A percentile compares a stretch with the other conserved stretches of the same genome.
phyloP scores from a whole-genome alignment of 2,113 vertebrate genomes.

The Cephalopholis sonnerati region DNA sequence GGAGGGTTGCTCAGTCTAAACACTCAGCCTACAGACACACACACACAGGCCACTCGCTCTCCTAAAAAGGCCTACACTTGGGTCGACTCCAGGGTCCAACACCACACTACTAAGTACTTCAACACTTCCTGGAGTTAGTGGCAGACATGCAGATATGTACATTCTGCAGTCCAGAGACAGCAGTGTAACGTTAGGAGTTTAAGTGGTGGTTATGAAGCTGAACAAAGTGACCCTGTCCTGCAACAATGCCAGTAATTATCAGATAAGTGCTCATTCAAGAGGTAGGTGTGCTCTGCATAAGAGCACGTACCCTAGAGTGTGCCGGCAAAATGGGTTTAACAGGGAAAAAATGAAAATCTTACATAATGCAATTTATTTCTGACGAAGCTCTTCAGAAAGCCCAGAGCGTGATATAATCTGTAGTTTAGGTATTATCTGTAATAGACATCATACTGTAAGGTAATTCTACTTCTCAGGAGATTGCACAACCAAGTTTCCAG shows the following conservation, averaged over 20 bases:
- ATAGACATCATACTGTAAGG: slow-evolving; percentile 1
- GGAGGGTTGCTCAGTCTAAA: slow-evolving; percentile 70
- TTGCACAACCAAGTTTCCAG: slow-evolving; percentile 30
- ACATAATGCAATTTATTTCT: slow-evolving; percentile 20
- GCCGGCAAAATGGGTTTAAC: slow-evolving; percentile 5
- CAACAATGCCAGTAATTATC: slow-evolving; percentile 3
- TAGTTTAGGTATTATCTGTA: slow-evolving; percentile 7
- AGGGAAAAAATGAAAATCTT: slow-evolving; percentile 15
- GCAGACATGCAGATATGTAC: slow-evolving; percentile 30
- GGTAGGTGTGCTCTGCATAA: neutral
- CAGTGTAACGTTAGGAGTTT: neutral
- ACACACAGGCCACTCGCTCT: slow-evolving; percentile 41
- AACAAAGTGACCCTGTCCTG: slow-evolving; percentile 56
- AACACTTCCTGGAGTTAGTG: slow-evolving; percentile 57
- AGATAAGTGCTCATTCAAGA: slow-evolving; percentile 5
- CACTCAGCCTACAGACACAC: slow-evolving; percentile 54
- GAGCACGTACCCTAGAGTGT: neutral
- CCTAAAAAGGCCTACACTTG: slow-evolving; percentile 79
- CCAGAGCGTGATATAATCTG: slow-evolving; percentile 24
- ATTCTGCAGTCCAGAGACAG: neutral
- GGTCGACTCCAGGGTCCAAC: slow-evolving; percentile 56
- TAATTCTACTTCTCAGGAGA: slow-evolving; percentile 13
- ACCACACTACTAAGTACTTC: slow-evolving; percentile 38
- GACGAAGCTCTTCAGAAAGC: neutral
- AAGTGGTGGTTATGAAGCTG: slow-evolving; percentile 24